Conservation (phyloP, 2,888 invertebrate genomes). For the Tipula vernalis region DNA sequence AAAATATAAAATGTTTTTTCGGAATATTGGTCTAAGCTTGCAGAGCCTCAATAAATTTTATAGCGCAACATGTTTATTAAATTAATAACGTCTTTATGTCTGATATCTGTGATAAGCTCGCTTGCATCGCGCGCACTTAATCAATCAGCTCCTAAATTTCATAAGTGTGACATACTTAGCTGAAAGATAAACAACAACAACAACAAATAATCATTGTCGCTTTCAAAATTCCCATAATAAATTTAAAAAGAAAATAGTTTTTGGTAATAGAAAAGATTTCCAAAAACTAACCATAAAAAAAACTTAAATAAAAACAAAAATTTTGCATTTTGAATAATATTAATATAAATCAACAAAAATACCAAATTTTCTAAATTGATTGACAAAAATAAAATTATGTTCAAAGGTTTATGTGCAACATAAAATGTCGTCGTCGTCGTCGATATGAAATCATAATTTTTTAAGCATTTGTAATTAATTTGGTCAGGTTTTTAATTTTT, state of each 20-base stretch:
- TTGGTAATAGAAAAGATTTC: neutral
- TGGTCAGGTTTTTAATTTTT: neutral
- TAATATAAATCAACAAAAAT: neutral
- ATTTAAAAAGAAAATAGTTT: neutral
- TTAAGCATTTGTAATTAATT: neutral
- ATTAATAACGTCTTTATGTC: neutral
- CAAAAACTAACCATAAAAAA: neutral
- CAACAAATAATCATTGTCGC: neutral
- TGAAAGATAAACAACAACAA: neutral
- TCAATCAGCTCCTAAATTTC: neutral
- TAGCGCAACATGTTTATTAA: neutral
- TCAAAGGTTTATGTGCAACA: neutral
- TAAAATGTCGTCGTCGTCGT: neutral
- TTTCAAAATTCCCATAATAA: slow-evolving; percentile 4
- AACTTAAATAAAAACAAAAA: neutral
- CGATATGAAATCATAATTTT: neutral
- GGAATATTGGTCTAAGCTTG: neutral
- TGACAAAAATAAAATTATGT: neutral
- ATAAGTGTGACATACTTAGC: neutral
- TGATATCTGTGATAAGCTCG: neutral
- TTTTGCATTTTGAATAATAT: neutral
- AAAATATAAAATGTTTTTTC: neutral
- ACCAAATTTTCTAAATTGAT: neutral
- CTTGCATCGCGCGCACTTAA: neutral
- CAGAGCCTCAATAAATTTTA: no score